Percentiles rank a stretch among this genome's conserved stretches.
Evolutionary conservation across 2,888 invertebrate genomes (phyloP).

Genomic region (Zygaena filipendulae): DNA sequence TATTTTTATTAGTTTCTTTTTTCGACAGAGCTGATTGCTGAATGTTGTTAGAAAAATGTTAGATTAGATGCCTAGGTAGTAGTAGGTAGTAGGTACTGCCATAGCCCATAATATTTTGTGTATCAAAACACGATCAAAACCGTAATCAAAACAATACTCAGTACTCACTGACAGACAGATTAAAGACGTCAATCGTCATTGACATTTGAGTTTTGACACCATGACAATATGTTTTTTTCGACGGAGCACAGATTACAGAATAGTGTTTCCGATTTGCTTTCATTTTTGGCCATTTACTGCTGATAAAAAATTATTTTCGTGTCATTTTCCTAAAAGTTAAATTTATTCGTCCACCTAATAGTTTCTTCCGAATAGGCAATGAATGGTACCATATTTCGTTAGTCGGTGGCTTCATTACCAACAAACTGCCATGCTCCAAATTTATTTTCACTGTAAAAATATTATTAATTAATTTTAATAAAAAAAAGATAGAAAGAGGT

Average conservation of each 20-base stretch:
- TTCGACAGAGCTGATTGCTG: too few relatives aligned
- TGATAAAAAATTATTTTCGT: too few relatives aligned
- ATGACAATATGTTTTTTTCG: too few relatives aligned
- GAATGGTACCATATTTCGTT: constrained; percentile 78
- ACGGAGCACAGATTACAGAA: too few relatives aligned
- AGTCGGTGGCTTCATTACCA: constrained; percentile 78
- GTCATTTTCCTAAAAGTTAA: constrained; percentile 72
- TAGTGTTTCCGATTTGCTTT: too few relatives aligned
- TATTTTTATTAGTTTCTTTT: too few relatives aligned
- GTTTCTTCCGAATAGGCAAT: constrained; percentile 69
- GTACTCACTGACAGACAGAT: constrained; percentile 12
- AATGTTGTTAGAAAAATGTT: too few relatives aligned
- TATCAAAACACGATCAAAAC: too few relatives aligned
- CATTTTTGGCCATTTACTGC: too few relatives aligned
- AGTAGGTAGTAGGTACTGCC: too few relatives aligned
- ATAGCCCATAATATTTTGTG: too few relatives aligned
- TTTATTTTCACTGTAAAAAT: constrained; percentile 63
- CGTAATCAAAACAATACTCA: constrained; percentile 2
- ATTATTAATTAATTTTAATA: constrained; percentile 5
- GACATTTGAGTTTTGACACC: constrained; percentile 2
- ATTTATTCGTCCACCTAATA: constrained; percentile 69
- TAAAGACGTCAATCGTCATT: constrained; percentile 1
- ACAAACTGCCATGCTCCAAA: constrained; percentile 73
- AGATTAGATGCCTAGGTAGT: too few relatives aligned
- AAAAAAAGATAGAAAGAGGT: neutral